Conservation (phyloP, 1,140 invertebrate genomes). For the Ptiloglossa arizonensis region DNA sequence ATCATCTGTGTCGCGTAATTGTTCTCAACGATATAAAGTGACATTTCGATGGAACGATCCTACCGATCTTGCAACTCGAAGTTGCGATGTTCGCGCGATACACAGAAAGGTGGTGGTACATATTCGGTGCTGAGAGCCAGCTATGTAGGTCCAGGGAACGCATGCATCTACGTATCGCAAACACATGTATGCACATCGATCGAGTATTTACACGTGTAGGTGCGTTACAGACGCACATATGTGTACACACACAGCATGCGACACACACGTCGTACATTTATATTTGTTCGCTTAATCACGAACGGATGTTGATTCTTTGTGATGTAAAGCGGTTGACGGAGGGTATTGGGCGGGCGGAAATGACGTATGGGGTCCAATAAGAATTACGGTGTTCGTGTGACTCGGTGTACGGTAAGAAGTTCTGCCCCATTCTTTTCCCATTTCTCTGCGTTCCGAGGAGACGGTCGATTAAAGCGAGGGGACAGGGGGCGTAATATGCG, state of each 20-base stretch:
- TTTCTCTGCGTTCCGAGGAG: neutral
- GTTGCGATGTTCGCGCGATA: too few relatives aligned
- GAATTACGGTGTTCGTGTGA: constrained; percentile 13
- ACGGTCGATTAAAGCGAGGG: constrained; percentile 10
- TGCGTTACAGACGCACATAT: neutral
- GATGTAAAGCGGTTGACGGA: constrained; percentile 20
- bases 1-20: too few relatives aligned
- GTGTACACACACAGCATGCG: constrained; percentile 39
- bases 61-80: neutral
- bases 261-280: constrained; percentile 55
- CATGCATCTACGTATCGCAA: constrained; percentile 21
- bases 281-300: constrained; percentile 38
- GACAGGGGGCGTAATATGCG: constrained; percentile 39
- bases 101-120: too few relatives aligned
- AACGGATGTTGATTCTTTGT: constrained; percentile 50
- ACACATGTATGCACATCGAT: constrained; percentile 12
- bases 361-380: neutral
- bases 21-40: too few relatives aligned
- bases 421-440: too few relatives aligned
- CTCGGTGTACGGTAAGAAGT: neutral
- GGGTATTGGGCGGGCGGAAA: neutral
- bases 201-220: constrained; percentile 9
- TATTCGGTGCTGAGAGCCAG: neutral
- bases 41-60: too few relatives aligned
- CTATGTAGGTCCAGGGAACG: neutral